phyloP scores from a whole-genome alignment of 2,888 invertebrate species.

The Vandiemenella viatica region DNA sequence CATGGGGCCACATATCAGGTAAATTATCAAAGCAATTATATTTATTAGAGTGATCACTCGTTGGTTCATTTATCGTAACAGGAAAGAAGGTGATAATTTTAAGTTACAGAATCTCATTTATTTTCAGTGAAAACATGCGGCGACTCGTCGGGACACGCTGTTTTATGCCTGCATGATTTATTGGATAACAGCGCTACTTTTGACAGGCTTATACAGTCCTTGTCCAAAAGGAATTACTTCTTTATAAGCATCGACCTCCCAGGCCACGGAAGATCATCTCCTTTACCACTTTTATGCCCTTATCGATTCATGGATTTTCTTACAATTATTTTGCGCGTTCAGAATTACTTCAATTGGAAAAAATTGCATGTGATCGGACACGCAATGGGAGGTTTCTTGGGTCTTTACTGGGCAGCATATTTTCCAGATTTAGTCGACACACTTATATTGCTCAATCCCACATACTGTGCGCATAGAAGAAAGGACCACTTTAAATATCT shows the following conservation, averaged over 20 bases:
- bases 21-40: conserved; percentile 19
- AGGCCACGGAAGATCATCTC: conserved; percentile 33
- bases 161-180: conserved; percentile 27
- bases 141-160: conserved; percentile 23
- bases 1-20: conserved; percentile 43
- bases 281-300: conserved; percentile 25
- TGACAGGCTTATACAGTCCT: conserved; percentile 26
- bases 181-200: conserved; percentile 32
- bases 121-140: conserved; percentile 23
- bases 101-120: conserved; percentile 14
- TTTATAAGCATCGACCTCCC: conserved; percentile 31
- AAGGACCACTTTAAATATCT: not conserved
- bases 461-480: not conserved
- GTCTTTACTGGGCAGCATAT: conserved; percentile 25
- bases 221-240: conserved; percentile 26
- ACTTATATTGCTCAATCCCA: conserved; percentile 30
- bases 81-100: not conserved
- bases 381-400: conserved; percentile 36
- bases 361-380: conserved; percentile 28
- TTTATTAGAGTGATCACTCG: no score
- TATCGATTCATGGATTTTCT: conserved; percentile 26
- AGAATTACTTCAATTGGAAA: conserved; percentile 28
- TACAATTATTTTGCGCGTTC: conserved; percentile 22
- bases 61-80: not conserved
- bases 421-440: conserved; percentile 30